Evolutionary conservation across 2,797 vertebrate genomes (phyloP), one percentile per base, ranked within the genome.

Genomic region (Myoxocephalus aenaeus): DNA sequence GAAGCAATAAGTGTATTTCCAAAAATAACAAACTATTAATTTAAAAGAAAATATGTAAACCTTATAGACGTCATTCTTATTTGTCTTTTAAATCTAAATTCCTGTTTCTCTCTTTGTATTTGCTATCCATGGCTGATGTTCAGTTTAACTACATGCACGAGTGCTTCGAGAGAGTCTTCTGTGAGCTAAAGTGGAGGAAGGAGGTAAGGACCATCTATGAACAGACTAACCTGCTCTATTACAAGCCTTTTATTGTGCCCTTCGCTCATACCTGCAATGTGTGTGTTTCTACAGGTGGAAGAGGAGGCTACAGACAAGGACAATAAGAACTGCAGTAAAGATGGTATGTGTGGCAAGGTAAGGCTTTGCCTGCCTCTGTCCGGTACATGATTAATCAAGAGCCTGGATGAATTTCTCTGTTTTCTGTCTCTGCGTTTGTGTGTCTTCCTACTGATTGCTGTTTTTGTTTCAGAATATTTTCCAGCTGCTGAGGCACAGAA

Each of bases 101-200:
- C 27, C 12, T 68, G 36, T 85, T 57, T 79, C 34, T 71, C 13
- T 86, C 50, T 73, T 36, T 83, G 9, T 84, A 4, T 76, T 63
- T 67, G 4, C 38, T 27, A 20, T 72, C 5, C 42, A 3, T 48
- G 40, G n/a, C 9, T n/a, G 7, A 54, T 69, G 29, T 73, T 50
- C 93, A 99, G 98, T 99, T 98, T 89, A 99, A 99, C 95, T 99
- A 99, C 94, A 98, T 99, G 98, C 97, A 99, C 32, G 98, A 99
- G 84, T 99, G 98, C 92, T 99, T 99, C 2, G 98, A 99, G 91
- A 95, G 98, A 73, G 96, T 99, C 58, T 99, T 99, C 96, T 99
- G 98, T 79, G 98, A 99, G 90, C 96, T 99, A 72, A 98, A 97
- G 92, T 99, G 97, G 98, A 96, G 96, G 90, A 98, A 97, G 92